Conservation (phyloP, 2,113 vertebrate genomes). For the Bos javanicus region DNA sequence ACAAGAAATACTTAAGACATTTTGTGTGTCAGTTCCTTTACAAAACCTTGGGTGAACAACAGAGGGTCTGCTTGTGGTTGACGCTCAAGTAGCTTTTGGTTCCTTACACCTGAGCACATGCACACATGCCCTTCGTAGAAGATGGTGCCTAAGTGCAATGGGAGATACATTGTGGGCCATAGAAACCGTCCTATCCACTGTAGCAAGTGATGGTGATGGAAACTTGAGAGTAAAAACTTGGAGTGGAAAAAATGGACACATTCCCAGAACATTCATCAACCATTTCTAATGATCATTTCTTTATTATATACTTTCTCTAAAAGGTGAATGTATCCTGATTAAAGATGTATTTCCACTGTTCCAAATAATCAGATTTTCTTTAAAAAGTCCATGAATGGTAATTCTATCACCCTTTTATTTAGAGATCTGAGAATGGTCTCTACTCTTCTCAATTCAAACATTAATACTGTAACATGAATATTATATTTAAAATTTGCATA, state of each 20-base stretch:
- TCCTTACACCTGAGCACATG: fast-evolving
- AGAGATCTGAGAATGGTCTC: background rate
- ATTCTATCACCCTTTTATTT: background rate
- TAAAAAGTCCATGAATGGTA: background rate
- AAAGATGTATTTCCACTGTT: background rate
- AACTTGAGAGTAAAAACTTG: background rate
- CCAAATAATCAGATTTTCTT: constrained; percentile 26
- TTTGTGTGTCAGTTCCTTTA: background rate
- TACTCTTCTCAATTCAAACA: background rate
- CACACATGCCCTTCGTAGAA: background rate
- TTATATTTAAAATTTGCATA: constrained; percentile 26
- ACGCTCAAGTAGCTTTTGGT: background rate
- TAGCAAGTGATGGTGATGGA: background rate
- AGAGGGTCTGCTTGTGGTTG: background rate
- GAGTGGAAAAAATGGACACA: background rate
- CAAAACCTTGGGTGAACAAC: background rate
- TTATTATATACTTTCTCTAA: background rate
- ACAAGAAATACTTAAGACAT: background rate
- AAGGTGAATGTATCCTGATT: constrained; percentile 24
- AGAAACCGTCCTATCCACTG: background rate
- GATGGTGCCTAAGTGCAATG: background rate
- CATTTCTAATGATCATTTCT: constrained; percentile 8
- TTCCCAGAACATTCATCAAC: background rate
- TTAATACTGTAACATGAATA: background rate
- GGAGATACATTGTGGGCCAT: background rate